phyloP scores from a whole-genome alignment of 2,888 invertebrate genomes.

The Periphyllus acericola region DNA sequence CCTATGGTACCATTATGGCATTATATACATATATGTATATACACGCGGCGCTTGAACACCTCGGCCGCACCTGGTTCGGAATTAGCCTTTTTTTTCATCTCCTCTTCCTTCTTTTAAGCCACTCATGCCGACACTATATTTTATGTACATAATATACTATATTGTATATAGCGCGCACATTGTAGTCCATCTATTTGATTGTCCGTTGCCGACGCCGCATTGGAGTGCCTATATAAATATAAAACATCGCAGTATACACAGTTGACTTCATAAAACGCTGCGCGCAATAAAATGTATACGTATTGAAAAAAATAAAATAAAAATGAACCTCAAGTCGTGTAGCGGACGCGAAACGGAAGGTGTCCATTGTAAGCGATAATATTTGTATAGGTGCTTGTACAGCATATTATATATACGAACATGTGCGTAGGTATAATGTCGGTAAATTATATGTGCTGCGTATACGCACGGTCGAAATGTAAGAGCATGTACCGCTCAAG shows the following conservation, averaged over 20 bases:
- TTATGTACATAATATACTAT: not conserved
- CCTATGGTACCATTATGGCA: no score
- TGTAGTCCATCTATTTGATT: not conserved
- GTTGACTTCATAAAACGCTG: not conserved
- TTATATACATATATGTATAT: not conserved
- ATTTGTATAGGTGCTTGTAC: no score
- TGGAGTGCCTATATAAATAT: not conserved
- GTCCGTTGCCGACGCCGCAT: not conserved
- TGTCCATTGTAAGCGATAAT: not conserved
- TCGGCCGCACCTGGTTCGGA: conserved; percentile 6
- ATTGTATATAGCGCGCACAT: not conserved
- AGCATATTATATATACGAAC: no score
- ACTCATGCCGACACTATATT: not conserved
- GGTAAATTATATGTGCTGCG: no score
- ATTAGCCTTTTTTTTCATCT: conserved; percentile 22
- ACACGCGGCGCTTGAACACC: not conserved
- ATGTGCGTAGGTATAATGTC: no score
- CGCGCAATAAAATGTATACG: not conserved
- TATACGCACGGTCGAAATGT: no score
- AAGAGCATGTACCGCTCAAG: no score
- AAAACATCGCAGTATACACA: not conserved
- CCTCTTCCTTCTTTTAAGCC: not conserved
- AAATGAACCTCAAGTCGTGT: no score
- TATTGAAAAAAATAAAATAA: not conserved
- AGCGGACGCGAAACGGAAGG: not conserved